Evolutionary conservation across 2,113 vertebrate genomes (phyloP).

Genomic region (Aramus guarauna): DNA sequence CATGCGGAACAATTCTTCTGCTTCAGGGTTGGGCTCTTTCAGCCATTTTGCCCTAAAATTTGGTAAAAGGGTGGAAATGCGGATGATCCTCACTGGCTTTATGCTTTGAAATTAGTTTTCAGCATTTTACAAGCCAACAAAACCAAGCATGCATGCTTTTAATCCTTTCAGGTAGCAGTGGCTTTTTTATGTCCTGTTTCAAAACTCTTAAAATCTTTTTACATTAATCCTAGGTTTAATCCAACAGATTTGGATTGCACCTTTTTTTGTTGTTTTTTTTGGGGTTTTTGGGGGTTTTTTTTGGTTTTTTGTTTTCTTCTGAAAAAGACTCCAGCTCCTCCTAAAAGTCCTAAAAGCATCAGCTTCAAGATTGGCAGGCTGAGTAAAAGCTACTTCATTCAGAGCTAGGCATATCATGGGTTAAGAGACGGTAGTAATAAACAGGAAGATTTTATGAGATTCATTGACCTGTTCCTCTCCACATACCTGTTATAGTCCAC

Average conservation of each 20-base stretch:
- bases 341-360: background rate
- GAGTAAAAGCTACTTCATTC: background rate
- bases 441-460: background rate
- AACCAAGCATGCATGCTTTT: background rate
- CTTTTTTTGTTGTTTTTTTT: background rate
- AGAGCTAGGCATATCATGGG: background rate
- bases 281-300: too few relatives aligned
- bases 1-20: constrained; percentile 94
- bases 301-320: background rate
- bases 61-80: background rate
- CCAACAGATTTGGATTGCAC: background rate
- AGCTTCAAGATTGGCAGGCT: background rate
- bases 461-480: constrained; percentile 6
- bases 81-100: background rate
- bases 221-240: background rate
- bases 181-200: background rate
- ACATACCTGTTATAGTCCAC: constrained; percentile 95
- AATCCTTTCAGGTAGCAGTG: background rate
- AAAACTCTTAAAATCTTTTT: background rate
- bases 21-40: constrained; percentile 89
- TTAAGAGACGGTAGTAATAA: background rate
- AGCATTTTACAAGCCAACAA: background rate
- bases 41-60: constrained; percentile 89
- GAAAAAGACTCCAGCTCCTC: background rate
- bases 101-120: background rate